These are phyloP conservation scores for Pocillopora damicornis DNA, from an alignment of 64 coral and sea anemone genomes.

Conservation along the genomic window DNA sequence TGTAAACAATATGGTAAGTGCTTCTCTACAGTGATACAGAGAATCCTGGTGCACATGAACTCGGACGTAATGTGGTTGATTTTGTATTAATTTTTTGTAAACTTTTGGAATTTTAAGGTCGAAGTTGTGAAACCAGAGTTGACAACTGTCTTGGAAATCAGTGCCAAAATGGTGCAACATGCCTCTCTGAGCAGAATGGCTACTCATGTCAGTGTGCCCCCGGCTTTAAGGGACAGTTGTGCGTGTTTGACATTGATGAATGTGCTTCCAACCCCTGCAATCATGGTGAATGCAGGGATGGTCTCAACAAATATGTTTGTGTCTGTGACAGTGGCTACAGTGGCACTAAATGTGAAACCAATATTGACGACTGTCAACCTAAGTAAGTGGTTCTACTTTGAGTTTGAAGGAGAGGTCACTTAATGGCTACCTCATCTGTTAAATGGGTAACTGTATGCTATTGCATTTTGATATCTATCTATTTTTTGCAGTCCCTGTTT, in stretches of 20 bases:
- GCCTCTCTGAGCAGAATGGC: background rate
- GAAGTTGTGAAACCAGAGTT: conserved; percentile 52
- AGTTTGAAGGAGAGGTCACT: background rate
- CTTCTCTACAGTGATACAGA: too few species aligned
- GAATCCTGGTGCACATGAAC: too few species aligned
- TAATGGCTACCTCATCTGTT: too few species aligned
- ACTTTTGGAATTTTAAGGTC: conserved; percentile 1
- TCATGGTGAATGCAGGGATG: conserved; percentile 54
- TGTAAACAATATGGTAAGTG: too few species aligned
- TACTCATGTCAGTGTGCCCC: conserved; percentile 49
- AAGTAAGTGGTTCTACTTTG: conserved; percentile 33
- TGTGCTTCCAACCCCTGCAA: conserved; percentile 59
- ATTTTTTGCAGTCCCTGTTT: conserved; percentile 72
- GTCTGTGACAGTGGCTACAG: conserved; percentile 55
- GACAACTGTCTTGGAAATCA: conserved; percentile 48
- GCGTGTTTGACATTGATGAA: conserved; percentile 62
- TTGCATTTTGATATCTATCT: background rate
- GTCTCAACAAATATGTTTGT: conserved; percentile 49
- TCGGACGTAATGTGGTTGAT: too few species aligned
- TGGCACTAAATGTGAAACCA: conserved; percentile 34
- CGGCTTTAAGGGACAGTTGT: conserved; percentile 48
- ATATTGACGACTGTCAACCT: conserved; percentile 84
- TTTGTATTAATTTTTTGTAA: background rate
- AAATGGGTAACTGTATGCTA: background rate
- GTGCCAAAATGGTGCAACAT: conserved; percentile 47